phyloP scores from a whole-genome alignment of 2,888 invertebrate genomes.

The Timandra comae region DNA sequence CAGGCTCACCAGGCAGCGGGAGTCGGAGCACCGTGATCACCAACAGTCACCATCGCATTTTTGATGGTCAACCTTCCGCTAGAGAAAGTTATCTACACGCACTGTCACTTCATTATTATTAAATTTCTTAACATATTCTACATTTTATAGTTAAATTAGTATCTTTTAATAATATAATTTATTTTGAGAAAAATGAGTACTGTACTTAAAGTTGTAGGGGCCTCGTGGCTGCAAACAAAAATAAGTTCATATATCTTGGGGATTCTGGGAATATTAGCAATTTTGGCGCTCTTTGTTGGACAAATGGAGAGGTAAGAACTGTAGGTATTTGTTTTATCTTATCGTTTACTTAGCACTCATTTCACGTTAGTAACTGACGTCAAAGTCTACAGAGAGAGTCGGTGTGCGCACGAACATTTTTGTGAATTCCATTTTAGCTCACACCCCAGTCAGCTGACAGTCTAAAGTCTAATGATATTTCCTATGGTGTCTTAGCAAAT shows the following conservation, averaged over 20 bases:
- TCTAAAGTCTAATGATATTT: no score
- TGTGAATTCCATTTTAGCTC: no score
- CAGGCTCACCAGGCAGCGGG: slow-evolving; percentile 39
- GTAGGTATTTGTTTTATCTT: no score
- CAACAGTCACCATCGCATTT: slow-evolving; percentile 48
- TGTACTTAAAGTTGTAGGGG: slow-evolving; percentile 87
- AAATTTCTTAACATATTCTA: slow-evolving; percentile 72
- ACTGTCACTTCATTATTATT: slow-evolving; percentile 77
- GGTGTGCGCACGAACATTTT: no score
- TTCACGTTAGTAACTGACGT: no score
- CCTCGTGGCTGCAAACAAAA: slow-evolving; percentile 86
- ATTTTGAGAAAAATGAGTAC: slow-evolving; percentile 55
- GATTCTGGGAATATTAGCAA: slow-evolving; percentile 80
- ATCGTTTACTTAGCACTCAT: no score
- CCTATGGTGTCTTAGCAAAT: no score
- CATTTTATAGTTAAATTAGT: slow-evolving; percentile 59
- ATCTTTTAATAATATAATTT: slow-evolving; percentile 22
- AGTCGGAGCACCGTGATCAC: slow-evolving; percentile 32
- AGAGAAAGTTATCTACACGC: slow-evolving; percentile 65
- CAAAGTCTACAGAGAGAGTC: no score
- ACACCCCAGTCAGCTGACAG: no score
- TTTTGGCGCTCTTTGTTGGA: slow-evolving; percentile 81
- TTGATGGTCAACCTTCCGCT: slow-evolving; percentile 66
- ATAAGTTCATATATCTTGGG: slow-evolving; percentile 83
- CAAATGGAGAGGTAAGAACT: slow-evolving; percentile 81